These are phyloP conservation scores for Orthosia cruda DNA, from an alignment of 2,888 invertebrate species.

Conservation along the genomic window DNA sequence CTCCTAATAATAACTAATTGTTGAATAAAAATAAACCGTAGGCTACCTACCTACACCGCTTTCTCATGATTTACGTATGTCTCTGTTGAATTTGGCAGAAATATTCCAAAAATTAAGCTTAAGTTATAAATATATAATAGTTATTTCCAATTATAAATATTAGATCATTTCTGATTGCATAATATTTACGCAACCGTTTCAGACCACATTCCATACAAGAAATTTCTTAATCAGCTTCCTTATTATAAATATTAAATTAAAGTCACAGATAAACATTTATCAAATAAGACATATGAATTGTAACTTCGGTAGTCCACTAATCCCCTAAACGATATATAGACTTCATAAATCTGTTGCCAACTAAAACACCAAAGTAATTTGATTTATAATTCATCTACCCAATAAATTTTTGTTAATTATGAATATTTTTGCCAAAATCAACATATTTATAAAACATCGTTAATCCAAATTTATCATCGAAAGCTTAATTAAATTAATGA, in stretches of 20 bases:
- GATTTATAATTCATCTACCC: conserved; percentile 56
- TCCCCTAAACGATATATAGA: conserved; percentile 59
- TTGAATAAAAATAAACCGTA: neutral
- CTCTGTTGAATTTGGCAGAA: conserved; percentile 14
- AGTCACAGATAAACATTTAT: conserved; percentile 48
- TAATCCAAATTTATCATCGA: conserved; percentile 65
- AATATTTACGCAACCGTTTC: conserved; percentile 47
- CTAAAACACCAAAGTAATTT: conserved; percentile 42
- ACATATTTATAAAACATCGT: conserved; percentile 64
- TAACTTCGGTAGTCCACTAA: conserved; percentile 61
- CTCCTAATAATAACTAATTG: neutral
- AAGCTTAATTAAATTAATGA: conserved; percentile 63
- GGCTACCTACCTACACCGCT: neutral
- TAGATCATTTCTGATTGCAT: conserved; percentile 40
- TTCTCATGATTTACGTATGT: neutral
- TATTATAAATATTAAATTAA: conserved; percentile 51
- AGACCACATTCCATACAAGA: conserved; percentile 49
- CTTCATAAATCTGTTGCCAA: conserved; percentile 62
- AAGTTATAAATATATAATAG: too few species aligned
- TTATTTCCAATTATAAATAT: conserved; percentile 13
- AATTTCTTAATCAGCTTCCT: conserved; percentile 54
- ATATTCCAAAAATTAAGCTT: neutral
- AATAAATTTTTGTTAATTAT: conserved; percentile 63
- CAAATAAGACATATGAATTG: conserved; percentile 49
- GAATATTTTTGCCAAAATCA: conserved; percentile 58